Percentiles rank a stretch among this genome's conserved stretches.
Conservation (phyloP, 2,113 vertebrate genomes). For the Platichthys flesus region DNA sequence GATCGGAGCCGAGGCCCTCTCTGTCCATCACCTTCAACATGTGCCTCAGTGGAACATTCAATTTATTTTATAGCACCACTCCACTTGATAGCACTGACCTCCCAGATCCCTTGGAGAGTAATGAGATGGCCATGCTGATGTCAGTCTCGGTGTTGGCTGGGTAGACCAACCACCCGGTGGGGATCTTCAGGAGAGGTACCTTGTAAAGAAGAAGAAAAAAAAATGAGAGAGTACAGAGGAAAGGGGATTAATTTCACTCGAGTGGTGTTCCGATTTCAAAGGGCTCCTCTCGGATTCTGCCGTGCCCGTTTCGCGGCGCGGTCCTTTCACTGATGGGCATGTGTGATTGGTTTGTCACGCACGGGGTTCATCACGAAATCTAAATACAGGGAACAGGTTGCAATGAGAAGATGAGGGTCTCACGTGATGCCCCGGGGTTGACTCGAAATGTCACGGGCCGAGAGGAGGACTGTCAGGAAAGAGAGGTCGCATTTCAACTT, state of each 20-base stretch:
- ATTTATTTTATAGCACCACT: conserved; percentile 83
- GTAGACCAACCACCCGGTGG: conserved; percentile 50
- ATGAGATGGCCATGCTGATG: conserved; percentile 75
- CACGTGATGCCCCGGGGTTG: conserved; percentile 37
- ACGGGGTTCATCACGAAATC: conserved; percentile 55
- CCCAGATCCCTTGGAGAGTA: conserved; percentile 70
- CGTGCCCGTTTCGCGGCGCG: conserved; percentile 32
- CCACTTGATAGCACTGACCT: conserved; percentile 79
- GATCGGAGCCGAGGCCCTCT: conserved; percentile 60
- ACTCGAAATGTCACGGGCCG: conserved; percentile 54
- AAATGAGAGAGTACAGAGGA: conserved; percentile 4
- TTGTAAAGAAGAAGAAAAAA: conserved; percentile 45
- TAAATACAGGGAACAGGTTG: conserved; percentile 47
- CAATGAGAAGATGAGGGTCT: conserved; percentile 24
- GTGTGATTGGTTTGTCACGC: conserved; percentile 58
- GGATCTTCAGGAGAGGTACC: conserved; percentile 54
- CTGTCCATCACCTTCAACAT: conserved; percentile 81
- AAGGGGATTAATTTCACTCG: conserved; percentile 56
- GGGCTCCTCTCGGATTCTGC: conserved; percentile 16
- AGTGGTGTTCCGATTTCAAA: conserved; percentile 64
- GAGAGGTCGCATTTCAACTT: conserved; percentile 57
- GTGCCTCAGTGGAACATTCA: conserved; percentile 78
- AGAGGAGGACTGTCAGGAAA: conserved; percentile 49
- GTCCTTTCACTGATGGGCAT: conserved; percentile 52
- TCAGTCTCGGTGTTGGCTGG: conserved; percentile 64